A percentile compares a stretch with the other conserved stretches of the same genome.
phyloP scores from a whole-genome alignment of 2,888 invertebrate genomes.

The Colletes collaris region DNA sequence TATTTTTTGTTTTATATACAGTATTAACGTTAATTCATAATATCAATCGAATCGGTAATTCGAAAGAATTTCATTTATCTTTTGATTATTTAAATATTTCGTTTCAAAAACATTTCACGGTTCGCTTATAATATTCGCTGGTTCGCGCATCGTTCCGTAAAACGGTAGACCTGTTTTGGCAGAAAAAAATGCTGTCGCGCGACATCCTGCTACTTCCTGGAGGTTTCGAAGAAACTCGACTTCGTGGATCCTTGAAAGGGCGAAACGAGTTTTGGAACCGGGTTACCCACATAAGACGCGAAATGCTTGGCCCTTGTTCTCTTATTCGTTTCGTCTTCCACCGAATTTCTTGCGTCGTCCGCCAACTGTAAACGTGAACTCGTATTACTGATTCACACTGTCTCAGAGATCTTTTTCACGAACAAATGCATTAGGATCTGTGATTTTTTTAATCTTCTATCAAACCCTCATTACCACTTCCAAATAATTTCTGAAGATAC shows the following conservation, averaged over 20 bases:
- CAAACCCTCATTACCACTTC: too few species aligned
- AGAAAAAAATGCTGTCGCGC: conserved; percentile 26
- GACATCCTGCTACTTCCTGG: conserved; percentile 43
- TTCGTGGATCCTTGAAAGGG: conserved; percentile 61
- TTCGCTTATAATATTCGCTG: neutral
- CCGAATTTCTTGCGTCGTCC: conserved; percentile 10
- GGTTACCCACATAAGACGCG: conserved; percentile 74
- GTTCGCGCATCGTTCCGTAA: neutral
- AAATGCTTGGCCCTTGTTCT: conserved; percentile 34
- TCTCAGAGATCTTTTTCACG: neutral
- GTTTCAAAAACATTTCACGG: too few species aligned
- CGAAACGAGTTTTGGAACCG: conserved; percentile 76
- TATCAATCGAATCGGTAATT: too few species aligned
- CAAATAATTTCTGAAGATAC: too few species aligned
- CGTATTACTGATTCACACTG: neutral
- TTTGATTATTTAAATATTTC: too few species aligned
- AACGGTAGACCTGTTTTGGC: neutral
- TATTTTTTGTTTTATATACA: neutral
- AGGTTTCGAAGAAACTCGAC: conserved; percentile 53
- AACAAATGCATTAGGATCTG: too few species aligned
- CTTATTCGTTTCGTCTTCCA: conserved; percentile 38
- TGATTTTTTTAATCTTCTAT: too few species aligned
- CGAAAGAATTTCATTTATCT: too few species aligned
- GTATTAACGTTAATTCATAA: neutral
- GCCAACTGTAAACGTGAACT: neutral